These are phyloP conservation scores for Datnioides undecimradiatus DNA, from an alignment of 2,113 vertebrate species.

Conservation along the genomic window DNA sequence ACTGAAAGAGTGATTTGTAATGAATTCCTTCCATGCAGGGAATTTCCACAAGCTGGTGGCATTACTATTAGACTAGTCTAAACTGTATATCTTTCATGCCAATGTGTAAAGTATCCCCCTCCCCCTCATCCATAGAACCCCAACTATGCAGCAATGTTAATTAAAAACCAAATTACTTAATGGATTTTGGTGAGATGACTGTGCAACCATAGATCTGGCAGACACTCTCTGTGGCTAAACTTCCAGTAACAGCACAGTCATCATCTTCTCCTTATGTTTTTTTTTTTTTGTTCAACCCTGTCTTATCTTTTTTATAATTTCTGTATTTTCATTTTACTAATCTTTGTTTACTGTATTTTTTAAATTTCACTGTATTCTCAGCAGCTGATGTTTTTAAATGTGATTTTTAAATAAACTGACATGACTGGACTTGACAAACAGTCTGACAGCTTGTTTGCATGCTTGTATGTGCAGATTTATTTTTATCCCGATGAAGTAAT, in stretches of 20 bases:
- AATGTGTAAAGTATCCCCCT: conserved; percentile 28
- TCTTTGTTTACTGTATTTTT: background rate
- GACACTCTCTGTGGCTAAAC: background rate
- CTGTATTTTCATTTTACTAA: background rate
- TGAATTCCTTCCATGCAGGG: conserved; percentile 69
- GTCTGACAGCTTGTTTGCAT: conserved; percentile 2
- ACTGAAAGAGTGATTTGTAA: conserved; percentile 22
- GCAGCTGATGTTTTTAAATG: background rate
- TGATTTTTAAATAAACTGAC: conserved; percentile 16
- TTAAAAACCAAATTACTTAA: conserved; percentile 43
- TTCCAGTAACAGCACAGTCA: conserved; percentile 50
- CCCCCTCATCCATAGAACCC: conserved; percentile 7
- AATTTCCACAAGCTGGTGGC: conserved; percentile 56
- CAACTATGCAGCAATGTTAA: conserved; percentile 25
- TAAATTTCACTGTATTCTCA: background rate
- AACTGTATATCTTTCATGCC: conserved; percentile 55
- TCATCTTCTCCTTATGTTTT: background rate
- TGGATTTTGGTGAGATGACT: conserved; percentile 55
- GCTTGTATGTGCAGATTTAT: conserved; percentile 28
- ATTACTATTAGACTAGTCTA: conserved; percentile 50
- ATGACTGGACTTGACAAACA: background rate
- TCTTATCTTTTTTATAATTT: background rate
- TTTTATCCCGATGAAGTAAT: conserved; percentile 52
- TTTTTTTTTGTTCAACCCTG: background rate
- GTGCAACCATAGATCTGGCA: conserved; percentile 45